These are phyloP conservation scores for Callospermophilus lateralis DNA, from an alignment of 2,113 vertebrate species.

Conservation along the genomic window DNA sequence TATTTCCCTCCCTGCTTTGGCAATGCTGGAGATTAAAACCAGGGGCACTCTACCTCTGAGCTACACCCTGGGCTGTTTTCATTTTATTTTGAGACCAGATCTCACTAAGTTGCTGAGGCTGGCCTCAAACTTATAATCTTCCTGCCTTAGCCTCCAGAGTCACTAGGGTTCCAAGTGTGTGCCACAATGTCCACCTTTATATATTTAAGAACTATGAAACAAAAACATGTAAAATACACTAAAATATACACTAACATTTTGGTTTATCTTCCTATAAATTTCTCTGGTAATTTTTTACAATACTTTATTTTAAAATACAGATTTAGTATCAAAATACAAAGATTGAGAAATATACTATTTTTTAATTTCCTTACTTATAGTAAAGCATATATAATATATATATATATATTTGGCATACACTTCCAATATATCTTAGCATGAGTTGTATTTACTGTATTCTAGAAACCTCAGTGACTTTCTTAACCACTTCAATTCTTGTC, in stretches of 20 bases:
- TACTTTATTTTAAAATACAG: background rate
- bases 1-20: background rate
- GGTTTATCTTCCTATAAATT: background rate
- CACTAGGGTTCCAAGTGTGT: background rate
- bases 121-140: background rate
- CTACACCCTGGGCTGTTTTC: background rate
- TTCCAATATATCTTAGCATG: background rate
- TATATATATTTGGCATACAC: background rate
- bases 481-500: background rate
- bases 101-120: background rate
- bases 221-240: background rate
- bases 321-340: background rate
- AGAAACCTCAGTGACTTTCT: constrained; percentile 15
- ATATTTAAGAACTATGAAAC: background rate
- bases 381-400: background rate
- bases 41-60: background rate
- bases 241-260: background rate
- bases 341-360: background rate
- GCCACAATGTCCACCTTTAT: background rate
- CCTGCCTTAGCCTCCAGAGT: background rate
- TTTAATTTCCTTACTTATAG: background rate
- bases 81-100: background rate
- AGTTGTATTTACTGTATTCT: background rate
- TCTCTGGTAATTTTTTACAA: background rate
- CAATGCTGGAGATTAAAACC: background rate